Evolutionary conservation across 2,113 vertebrate genomes (phyloP).

Genomic region (Gymnobelideus leadbeateri): DNA sequence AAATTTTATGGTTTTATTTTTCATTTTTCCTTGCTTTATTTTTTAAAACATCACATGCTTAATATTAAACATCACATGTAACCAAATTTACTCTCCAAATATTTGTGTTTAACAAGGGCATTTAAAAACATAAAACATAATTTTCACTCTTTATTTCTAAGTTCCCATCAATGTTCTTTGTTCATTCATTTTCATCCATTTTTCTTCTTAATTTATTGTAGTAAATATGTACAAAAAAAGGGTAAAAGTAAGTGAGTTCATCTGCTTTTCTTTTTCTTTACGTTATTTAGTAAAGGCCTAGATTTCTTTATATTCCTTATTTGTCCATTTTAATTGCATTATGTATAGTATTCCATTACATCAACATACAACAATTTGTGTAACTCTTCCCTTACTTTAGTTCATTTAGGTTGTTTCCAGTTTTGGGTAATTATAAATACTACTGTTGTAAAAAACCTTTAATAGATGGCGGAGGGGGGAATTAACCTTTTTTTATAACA

Average conservation of each 20-base stretch:
- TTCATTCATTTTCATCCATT: background rate
- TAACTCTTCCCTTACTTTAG: background rate
- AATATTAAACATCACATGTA: background rate
- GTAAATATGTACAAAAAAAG: background rate
- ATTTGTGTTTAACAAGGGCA: background rate
- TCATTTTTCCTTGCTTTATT: background rate
- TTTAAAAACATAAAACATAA: background rate
- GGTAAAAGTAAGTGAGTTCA: background rate
- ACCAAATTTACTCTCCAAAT: background rate
- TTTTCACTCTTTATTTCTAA: background rate
- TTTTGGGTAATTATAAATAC: background rate
- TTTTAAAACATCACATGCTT: background rate
- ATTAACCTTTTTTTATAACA: background rate
- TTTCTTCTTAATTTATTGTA: background rate
- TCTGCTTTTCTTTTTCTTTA: background rate
- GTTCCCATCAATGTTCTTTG: background rate
- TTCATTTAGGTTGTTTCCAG: background rate
- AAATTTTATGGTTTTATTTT: background rate
- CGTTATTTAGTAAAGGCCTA: background rate
- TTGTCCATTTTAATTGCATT: background rate
- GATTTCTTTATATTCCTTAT: background rate
- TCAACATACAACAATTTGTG: background rate
- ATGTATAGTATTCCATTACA: background rate
- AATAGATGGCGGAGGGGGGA: background rate
- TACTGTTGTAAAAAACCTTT: background rate